Evolutionary conservation across 2,113 vertebrate genomes (phyloP), one percentile per base, ranked within the genome.

Genomic region (Serilophus lunatus): DNA sequence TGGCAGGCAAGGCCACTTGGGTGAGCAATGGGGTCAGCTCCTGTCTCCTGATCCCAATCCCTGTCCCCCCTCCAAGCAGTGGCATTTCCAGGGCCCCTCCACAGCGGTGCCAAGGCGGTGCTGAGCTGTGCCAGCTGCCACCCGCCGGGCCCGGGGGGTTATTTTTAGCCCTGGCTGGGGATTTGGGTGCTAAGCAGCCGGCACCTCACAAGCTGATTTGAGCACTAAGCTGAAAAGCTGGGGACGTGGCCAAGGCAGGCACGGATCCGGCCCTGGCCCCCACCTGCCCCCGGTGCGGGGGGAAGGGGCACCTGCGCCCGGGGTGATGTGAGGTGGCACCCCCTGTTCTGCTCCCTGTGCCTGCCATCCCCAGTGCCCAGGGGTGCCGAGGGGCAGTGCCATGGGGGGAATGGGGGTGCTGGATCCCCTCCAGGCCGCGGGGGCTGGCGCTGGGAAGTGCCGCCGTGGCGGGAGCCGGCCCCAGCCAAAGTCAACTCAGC

Each of bases 121-220:
- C 86, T 28, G 61, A 56, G 64, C 2, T 2, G 57, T 74, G 93
- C 78, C 82, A 70, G 75, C 85, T 80, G 66, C 86, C 82, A 60
- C 61, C 86, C 72, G 24, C 44, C 1, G 2, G 86, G 90, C 64
- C 47, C 1, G 42, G 70, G 85, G 78, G 29, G 76, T 56, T 97
- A 96, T 96, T 96, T 96, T 96, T 96, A 96, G 82, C 47, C 85
- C 70, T 83, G 86, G 75, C 76, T 87, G 68, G 66, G 94, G 96
- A 97, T 96, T 94, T 97, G 93, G 94, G 92, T 94, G 93, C 85
- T 96, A 95, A 96, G 94, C 92, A 95, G 95, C 85, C 29, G 29
- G 93, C 92, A 83, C 88, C 78, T 82, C 24, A 25, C 90, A 90
- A 97, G 94, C 95, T 93, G 96, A 95, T 96, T 94, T 93, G 82